These are phyloP conservation scores for Bruchidius siliquastri DNA, from an alignment of 2,888 invertebrate species.

Conservation along the genomic window DNA sequence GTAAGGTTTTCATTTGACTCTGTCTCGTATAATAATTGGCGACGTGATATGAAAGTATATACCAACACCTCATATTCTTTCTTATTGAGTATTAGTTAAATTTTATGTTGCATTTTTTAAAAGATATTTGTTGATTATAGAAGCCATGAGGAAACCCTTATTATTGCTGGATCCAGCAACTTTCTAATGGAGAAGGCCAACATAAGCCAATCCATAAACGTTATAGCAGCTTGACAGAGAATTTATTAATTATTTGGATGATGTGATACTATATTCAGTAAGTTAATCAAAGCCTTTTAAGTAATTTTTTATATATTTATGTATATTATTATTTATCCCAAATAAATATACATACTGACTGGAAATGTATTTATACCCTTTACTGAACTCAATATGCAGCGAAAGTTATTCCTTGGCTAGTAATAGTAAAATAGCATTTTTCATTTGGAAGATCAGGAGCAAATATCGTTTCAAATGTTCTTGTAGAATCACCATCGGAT, in stretches of 20 bases:
- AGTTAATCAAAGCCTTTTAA: not conserved
- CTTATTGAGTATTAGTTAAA: too few relatives aligned
- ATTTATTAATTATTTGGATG: not conserved
- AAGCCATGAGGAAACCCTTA: too few relatives aligned
- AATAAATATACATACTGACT: not conserved
- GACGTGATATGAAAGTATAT: too few relatives aligned
- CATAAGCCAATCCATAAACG: too few relatives aligned
- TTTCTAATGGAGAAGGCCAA: too few relatives aligned
- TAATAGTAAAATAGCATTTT: constrained; percentile 51
- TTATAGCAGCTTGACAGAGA: not conserved
- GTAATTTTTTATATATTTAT: not conserved
- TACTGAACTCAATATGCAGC: constrained; percentile 10
- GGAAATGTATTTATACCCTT: too few relatives aligned
- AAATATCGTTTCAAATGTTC: constrained; percentile 54
- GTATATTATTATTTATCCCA: not conserved
- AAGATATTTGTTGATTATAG: too few relatives aligned
- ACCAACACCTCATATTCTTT: too few relatives aligned
- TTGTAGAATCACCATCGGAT: constrained; percentile 30
- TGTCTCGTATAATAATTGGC: too few relatives aligned
- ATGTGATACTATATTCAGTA: not conserved
- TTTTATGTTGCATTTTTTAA: too few relatives aligned
- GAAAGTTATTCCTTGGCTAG: constrained; percentile 24
- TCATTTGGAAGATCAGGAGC: constrained; percentile 54
- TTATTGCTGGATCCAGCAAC: too few relatives aligned
- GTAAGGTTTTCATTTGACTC: too few relatives aligned